Conservation (phyloP, 2,113 vertebrate genomes). For the Grammomys dolichurus region DNA sequence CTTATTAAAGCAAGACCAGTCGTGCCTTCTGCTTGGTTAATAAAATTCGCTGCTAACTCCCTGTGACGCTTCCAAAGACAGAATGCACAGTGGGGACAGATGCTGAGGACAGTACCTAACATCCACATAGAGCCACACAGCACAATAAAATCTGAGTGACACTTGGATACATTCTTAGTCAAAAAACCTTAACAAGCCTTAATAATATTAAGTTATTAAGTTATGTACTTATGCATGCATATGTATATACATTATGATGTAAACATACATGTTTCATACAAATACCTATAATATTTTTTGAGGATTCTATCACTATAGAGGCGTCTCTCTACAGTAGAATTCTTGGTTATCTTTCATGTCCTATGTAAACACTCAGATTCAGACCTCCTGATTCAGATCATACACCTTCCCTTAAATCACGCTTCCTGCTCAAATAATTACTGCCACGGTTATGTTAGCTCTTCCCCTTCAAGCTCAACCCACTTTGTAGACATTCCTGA, state of each 20-base stretch:
- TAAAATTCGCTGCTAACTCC: slow-evolving; percentile 7
- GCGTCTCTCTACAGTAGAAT: neutral
- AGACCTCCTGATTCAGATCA: neutral
- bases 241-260: neutral
- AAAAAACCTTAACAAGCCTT: slow-evolving; percentile 1
- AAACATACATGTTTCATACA: neutral
- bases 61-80: neutral
- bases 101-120: slow-evolving; percentile 11
- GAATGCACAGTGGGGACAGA: neutral
- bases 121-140: slow-evolving; percentile 27
- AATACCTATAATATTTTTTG: neutral
- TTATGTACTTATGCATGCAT: neutral
- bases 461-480: neutral
- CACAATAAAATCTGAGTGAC: slow-evolving; percentile 24
- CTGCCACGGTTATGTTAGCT: neutral
- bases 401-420: neutral
- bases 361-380: neutral
- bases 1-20: neutral
- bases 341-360: slow-evolving; percentile 6
- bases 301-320: neutral
- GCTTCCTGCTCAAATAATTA: neutral
- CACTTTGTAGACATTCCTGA: neutral
- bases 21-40: neutral
- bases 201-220: neutral
- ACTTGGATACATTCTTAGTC: neutral